Evolutionary conservation across 1,140 invertebrate genomes (phyloP).

Genomic region (Drosophila mayri): DNA sequence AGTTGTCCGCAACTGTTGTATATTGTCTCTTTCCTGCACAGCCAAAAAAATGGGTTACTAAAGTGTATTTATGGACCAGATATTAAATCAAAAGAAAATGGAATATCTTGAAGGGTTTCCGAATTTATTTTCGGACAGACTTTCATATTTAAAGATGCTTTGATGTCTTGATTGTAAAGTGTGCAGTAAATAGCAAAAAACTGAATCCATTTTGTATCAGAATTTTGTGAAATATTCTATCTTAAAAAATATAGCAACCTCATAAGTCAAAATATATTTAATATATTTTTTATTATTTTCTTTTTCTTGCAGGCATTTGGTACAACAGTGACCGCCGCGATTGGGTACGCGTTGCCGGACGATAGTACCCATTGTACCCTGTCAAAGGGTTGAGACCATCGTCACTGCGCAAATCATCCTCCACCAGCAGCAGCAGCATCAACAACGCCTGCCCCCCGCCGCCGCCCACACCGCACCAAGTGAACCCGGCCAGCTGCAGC

Average conservation of each 20-base stretch:
- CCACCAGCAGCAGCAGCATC: constrained; percentile 76
- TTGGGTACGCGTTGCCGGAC: constrained; percentile 85
- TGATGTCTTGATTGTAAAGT: neutral
- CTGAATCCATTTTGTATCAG: neutral
- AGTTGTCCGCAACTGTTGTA: constrained; percentile 26
- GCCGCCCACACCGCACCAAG: constrained; percentile 79
- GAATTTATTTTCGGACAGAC: neutral
- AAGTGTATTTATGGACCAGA: neutral
- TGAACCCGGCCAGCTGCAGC: constrained; percentile 60
- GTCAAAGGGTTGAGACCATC: constrained; percentile 84
- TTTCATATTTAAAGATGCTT: neutral
- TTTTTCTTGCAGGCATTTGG: constrained; percentile 77
- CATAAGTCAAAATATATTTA: too few relatives aligned
- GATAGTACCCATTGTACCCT: constrained; percentile 85
- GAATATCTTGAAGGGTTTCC: neutral
- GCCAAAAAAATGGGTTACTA: neutral
- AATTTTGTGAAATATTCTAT: neutral
- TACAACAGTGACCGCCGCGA: constrained; percentile 85
- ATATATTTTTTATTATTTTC: neutral
- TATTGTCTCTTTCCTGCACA: constrained; percentile 9
- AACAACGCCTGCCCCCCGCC: constrained; percentile 81
- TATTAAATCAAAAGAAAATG: neutral
- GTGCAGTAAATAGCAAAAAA: neutral
- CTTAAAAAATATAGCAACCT: neutral
- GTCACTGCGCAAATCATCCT: constrained; percentile 84